Conservation (phyloP, 2,888 invertebrate genomes). For the Malachius bipustulatus region DNA sequence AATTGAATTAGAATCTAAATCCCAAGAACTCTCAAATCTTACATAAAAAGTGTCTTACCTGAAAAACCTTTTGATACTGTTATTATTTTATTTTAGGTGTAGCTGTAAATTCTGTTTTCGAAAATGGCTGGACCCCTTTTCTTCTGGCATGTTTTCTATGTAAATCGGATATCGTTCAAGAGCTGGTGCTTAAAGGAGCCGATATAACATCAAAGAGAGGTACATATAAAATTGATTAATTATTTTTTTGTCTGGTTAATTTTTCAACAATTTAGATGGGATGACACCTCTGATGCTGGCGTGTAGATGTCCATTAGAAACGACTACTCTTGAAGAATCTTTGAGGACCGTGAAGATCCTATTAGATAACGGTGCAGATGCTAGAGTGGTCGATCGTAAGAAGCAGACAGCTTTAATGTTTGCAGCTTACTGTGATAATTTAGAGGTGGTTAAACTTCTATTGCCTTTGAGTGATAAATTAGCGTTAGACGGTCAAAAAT, state of each 20-base stretch:
- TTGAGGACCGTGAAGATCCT: conserved; percentile 33
- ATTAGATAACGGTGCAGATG: conserved; percentile 41
- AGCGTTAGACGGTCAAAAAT: conserved; percentile 47
- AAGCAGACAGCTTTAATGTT: conserved; percentile 53
- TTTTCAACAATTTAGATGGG: conserved; percentile 47
- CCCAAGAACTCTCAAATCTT: no score
- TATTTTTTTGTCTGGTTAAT: conserved; percentile 9
- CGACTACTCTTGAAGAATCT: conserved; percentile 38
- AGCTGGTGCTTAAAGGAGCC: conserved; percentile 44
- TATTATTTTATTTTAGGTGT: conserved; percentile 22
- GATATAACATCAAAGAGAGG: conserved; percentile 41
- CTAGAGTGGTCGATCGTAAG: conserved; percentile 45
- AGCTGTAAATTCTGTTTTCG: conserved; percentile 36
- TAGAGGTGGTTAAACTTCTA: conserved; percentile 42
- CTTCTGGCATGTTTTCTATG: conserved; percentile 49
- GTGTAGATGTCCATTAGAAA: conserved; percentile 45
- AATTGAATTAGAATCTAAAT: no score
- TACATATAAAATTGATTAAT: conserved; percentile 11
- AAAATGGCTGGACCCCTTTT: conserved; percentile 49
- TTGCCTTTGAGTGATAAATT: conserved; percentile 44
- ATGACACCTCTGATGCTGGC: conserved; percentile 51
- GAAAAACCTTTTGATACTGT: conserved; percentile 2
- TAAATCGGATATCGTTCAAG: conserved; percentile 40
- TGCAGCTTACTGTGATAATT: conserved; percentile 45
- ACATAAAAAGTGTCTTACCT: no score